Percentiles rank a stretch among this genome's conserved stretches.
phyloP scores from a whole-genome alignment of 2,888 invertebrate species.

The Muschampia plurimacula region DNA sequence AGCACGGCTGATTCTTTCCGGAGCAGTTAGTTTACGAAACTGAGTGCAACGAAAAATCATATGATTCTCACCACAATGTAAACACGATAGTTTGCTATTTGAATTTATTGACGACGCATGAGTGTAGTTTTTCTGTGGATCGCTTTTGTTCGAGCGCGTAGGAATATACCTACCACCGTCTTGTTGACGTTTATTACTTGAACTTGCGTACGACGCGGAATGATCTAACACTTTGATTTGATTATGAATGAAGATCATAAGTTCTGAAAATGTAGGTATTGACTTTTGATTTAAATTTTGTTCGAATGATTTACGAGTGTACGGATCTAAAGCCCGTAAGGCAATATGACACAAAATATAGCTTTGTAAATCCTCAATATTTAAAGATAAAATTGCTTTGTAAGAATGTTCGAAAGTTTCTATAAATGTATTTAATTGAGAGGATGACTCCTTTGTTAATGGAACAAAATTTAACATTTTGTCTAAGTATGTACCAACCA shows the following conservation, averaged over 20 bases:
- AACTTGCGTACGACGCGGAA: slow-evolving; percentile 3
- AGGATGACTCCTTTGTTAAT: slow-evolving; percentile 30
- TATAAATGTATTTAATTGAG: slow-evolving; percentile 32
- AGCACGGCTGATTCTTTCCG: slow-evolving; percentile 4
- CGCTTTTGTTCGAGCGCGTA: not conserved
- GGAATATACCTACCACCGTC: not conserved
- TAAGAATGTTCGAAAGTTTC: slow-evolving; percentile 37
- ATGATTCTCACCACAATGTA: not conserved
- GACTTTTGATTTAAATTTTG: slow-evolving; percentile 3
- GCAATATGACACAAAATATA: not conserved
- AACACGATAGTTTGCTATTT: not conserved
- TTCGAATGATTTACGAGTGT: not conserved
- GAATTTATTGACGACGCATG: not conserved
- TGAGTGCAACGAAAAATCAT: slow-evolving; percentile 1
- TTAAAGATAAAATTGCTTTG: slow-evolving; percentile 22
- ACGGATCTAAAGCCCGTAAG: not conserved
- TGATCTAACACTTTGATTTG: not conserved
- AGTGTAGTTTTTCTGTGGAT: not conserved
- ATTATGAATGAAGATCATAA: slow-evolving; percentile 4
- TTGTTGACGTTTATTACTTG: slow-evolving; percentile 5
- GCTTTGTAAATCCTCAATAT: not conserved
- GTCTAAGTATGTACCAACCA: slow-evolving; percentile 36
- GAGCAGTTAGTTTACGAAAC: not conserved
- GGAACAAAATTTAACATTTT: slow-evolving; percentile 42
- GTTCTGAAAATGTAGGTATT: not conserved